Base-by-base conservation (phyloP, 2,888 invertebrate species). In the Pachycephus smyrnensis region DNA sequence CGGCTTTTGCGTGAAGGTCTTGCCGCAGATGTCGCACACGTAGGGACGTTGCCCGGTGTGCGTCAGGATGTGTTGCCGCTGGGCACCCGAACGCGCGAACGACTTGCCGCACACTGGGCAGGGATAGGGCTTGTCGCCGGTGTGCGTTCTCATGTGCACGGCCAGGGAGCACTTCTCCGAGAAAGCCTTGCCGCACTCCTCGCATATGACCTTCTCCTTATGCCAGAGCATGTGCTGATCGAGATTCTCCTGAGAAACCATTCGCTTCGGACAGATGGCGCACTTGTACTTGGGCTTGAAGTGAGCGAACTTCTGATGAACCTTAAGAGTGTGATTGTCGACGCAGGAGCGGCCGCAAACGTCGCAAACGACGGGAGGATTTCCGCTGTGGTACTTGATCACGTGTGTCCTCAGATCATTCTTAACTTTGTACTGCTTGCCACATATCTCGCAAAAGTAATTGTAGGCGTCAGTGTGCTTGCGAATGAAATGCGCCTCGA, bases 241-340 rank as follows among this genome's bases (percentile, higher is more conserved):
- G 3, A 75, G 36, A 68, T 78, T 78, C 55, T 75, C 37, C 12
- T 73, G 71, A 23, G 75, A 75, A 3, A 75, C 75, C 78, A 78
- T 71, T 55, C 80, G 40, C 31, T 77, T 76, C 11, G 75, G 71
- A 37, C 79, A 79, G 15, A 79, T 32, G 35, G 31, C 23, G 36
- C 77, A 79, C 55, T 80, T 77, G 71, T 73, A 79, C 30, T 81
- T 71, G n/a, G 81, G 80, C 36, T 77, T 77, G 68, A 75, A 79
- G 35, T 81, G 76, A 32, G 73, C 76, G 30, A 73, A 75, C 69
- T 80, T 78, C 36, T 75, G 75, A 36, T 78, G 78, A 32, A 75
- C 75, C 30, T 73, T 75, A 68, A 78, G 33, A 31, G 78, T 75
- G 68, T 75, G 75, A 33, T 76, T 78, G 33, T 78, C 75, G 9